Base-by-base conservation (phyloP, 2,888 invertebrate genomes). In the Drosophila meridionalis region DNA sequence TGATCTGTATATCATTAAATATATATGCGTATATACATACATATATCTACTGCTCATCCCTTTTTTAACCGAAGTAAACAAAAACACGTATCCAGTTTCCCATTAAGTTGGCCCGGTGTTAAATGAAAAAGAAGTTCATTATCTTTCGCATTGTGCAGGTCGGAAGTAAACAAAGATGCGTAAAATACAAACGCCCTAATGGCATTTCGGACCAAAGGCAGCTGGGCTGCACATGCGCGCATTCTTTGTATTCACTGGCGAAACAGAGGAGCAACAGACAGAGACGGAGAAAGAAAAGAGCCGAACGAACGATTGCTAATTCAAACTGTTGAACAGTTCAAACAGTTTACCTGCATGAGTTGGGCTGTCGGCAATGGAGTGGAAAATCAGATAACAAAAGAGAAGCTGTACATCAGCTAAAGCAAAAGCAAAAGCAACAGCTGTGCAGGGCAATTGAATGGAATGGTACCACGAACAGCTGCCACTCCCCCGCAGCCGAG, bases 361-460 rank as follows among this genome's bases (percentile, higher is more conserved):
- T 40, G 38, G 28, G 42, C 45, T 69, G 55, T 52, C 60, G 71
- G 55, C 78, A 78, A 68, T 70, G 68, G 65, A 87, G 53, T 71
- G 69, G 42, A 79, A 77, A 85, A 87, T 81, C 59, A 72, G 79
- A 87, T 82, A 84, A 85, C 89, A 85, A 85, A 84, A 78, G 81
- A 69, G 64, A 69, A 52, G 60, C 53, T 52, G 48, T 60, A 66
- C 53, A 65, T 59, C 63, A 67, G 69, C 59, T 70, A 68, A 80
- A 76, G 78, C 80, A 74, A 68, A 80, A 78, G 78, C 59, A 74
- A 68, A 80, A 80, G 78, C 80, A 74, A 68, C 78, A 78, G 78
- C 80, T 78, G 78, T 72, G 74, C 48, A 40, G 26, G 40, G 32
- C 38, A 62, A 76, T 56, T 80, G 67, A 69, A 69, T 74, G 74